Conservation (phyloP, 2,797 vertebrate species). For the Cryptoprocta ferox region DNA sequence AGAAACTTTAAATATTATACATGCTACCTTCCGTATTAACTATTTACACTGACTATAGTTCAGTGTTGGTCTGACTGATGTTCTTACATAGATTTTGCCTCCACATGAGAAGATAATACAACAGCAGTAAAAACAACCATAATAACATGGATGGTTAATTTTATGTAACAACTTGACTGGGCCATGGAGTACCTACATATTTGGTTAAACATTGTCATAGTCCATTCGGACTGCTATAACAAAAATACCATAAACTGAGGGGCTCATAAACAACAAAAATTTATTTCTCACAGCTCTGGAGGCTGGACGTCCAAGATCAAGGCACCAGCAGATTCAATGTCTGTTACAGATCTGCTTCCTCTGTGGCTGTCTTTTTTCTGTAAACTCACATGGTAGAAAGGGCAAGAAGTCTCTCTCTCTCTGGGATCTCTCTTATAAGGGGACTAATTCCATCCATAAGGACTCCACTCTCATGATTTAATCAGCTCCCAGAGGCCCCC, state of each 20-base stretch:
- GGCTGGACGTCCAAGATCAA: neutral
- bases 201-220: neutral
- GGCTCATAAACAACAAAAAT: neutral
- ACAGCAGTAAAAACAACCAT: neutral
- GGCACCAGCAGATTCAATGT: neutral
- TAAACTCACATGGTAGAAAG: neutral
- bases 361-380: neutral
- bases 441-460: neutral
- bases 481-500: neutral
- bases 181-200: neutral
- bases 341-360: neutral
- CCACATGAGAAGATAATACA: neutral
- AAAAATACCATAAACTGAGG: neutral
- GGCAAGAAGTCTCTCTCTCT: neutral
- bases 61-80: neutral
- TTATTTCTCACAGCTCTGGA: neutral
- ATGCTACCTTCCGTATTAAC: neutral
- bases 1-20: constrained; percentile 9
- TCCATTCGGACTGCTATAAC: neutral
- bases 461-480: neutral
- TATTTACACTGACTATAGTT: neutral
- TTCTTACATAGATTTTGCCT: neutral
- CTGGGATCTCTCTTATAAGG: neutral
- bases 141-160: neutral
- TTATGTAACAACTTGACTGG: neutral